Percentiles rank a stretch among this genome's conserved stretches.
Conservation (phyloP, 2,888 invertebrate genomes). For the Sinopyrophorus schimmeli region DNA sequence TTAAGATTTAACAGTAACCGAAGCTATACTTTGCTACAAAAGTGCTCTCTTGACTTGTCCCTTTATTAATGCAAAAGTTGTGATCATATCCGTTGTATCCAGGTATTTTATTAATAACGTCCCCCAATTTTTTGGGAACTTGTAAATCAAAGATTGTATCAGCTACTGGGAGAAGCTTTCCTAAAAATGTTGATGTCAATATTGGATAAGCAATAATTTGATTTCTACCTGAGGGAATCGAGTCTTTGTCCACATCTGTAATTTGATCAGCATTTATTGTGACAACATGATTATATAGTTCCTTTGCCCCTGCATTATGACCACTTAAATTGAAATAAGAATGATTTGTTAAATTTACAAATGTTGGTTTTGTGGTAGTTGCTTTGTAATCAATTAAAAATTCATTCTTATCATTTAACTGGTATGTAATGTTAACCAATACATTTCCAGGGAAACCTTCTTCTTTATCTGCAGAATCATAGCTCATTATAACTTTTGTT, state of each 20-base stretch:
- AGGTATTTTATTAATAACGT: constrained; percentile 68
- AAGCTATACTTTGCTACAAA: constrained; percentile 64
- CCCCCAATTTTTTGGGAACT: constrained; percentile 65
- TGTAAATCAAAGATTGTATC: constrained; percentile 76
- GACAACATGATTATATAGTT: constrained; percentile 70
- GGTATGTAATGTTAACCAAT: constrained; percentile 69
- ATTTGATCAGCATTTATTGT: constrained; percentile 77
- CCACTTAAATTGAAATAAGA: constrained; percentile 92
- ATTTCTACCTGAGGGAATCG: constrained; percentile 71
- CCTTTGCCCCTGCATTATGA: constrained; percentile 71
- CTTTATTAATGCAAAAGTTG: constrained; percentile 76
- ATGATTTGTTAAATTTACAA: constrained; percentile 85
- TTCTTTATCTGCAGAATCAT: constrained; percentile 76
- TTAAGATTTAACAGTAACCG: constrained; percentile 1
- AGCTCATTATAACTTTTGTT: constrained; percentile 70
- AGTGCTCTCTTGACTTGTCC: constrained; percentile 59
- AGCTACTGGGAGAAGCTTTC: constrained; percentile 70
- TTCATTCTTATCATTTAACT: constrained; percentile 72
- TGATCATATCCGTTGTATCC: constrained; percentile 75
- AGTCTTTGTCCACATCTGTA: constrained; percentile 70
- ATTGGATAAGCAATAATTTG: constrained; percentile 10
- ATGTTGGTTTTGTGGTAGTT: constrained; percentile 75
- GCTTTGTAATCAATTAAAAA: constrained; percentile 77
- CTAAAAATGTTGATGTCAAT: constrained; percentile 51
- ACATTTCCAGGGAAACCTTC: constrained; percentile 91